Conservation (phyloP, 2,888 invertebrate genomes). For the Anaspis maculata region DNA sequence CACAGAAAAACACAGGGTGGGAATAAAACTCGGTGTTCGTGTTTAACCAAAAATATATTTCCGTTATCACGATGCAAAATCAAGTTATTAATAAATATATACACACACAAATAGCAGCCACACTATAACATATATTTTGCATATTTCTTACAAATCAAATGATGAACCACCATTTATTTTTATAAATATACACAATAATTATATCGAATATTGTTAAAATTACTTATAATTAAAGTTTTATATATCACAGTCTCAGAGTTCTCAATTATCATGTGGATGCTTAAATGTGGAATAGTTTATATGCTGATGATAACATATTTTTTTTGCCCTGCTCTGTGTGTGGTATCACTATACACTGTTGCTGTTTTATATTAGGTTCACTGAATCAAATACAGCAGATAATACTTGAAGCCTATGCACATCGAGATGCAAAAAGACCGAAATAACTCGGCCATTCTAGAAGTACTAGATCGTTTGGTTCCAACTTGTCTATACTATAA, state of each 20-base stretch:
- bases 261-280: constrained; percentile 33
- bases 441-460: constrained; percentile 28
- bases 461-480: constrained; percentile 41
- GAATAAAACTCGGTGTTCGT: constrained; percentile 33
- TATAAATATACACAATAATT: constrained; percentile 28
- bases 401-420: constrained; percentile 43
- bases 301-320: constrained; percentile 6
- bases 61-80: no score
- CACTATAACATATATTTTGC: no score
- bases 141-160: no score
- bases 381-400: constrained; percentile 38
- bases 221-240: constrained; percentile 35
- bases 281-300: constrained; percentile 18
- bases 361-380: no score
- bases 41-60: constrained; percentile 37
- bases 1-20: constrained; percentile 28
- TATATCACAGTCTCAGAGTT: constrained; percentile 43
- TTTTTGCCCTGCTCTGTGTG: constrained; percentile 7
- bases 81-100: constrained; percentile 18
- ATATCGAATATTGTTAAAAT: constrained; percentile 30
- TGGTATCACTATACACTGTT: no score
- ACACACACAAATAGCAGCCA: constrained; percentile 31
- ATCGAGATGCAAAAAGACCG: constrained; percentile 38
- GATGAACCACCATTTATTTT: constrained; percentile 14
- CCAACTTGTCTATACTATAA: constrained; percentile 33